A percentile compares a stretch with the other conserved stretches of the same genome.
Conservation (phyloP, 2,113 vertebrate genomes). For the Aldabrachelys gigantea region DNA sequence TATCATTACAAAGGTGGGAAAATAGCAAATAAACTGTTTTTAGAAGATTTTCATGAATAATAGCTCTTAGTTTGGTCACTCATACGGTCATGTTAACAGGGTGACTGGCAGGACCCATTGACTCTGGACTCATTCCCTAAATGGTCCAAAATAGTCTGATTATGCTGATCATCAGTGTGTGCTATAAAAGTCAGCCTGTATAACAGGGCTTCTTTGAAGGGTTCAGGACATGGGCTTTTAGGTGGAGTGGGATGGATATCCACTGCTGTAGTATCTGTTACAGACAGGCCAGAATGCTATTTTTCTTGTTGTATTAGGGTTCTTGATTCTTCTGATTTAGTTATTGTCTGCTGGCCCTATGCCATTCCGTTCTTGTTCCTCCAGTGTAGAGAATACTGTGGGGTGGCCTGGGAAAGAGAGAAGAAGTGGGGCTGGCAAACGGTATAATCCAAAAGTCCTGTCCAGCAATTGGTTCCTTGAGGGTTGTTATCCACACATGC, state of each 20-base stretch:
- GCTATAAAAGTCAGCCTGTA: neutral
- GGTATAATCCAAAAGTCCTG: neutral
- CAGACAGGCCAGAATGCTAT: neutral
- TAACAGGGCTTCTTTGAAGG: neutral
- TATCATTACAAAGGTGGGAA: neutral
- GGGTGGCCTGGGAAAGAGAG: neutral
- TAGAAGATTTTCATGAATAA: neutral
- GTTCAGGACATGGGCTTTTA: neutral
- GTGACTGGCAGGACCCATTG: fast-evolving
- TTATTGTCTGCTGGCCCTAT: neutral
- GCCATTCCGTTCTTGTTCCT: neutral
- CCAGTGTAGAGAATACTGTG: neutral
- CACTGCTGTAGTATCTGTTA: neutral
- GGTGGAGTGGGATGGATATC: neutral
- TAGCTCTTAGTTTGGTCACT: fast-evolving
- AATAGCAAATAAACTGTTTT: neutral
- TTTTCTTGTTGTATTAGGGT: neutral
- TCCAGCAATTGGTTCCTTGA: neutral
- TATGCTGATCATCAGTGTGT: neutral
- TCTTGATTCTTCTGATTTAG: neutral
- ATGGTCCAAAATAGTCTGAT: neutral
- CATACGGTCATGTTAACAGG: fast-evolving
- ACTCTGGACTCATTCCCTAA: neutral
- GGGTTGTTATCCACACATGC: neutral
- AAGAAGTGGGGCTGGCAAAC: neutral